Evolutionary conservation across 2,797 vertebrate species (phyloP), one percentile per base, ranked within the genome.

Genomic region (Propithecus deckenii): DNA sequence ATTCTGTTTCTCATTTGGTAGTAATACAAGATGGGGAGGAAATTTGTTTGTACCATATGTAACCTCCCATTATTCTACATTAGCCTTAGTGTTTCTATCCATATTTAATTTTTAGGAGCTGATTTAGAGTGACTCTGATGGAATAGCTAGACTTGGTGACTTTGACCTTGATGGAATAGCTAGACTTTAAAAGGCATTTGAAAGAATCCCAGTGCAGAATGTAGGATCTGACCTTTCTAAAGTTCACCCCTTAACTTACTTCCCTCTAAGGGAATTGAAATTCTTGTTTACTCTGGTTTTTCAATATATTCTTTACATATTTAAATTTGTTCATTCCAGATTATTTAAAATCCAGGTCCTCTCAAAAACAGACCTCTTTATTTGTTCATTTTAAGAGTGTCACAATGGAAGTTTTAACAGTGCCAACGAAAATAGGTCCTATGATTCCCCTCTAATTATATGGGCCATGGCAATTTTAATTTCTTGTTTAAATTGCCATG

Each of bases 1-100:
- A 99, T 99, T 97, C 97, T 99, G 98, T 99, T 99, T 98, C 99
- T 98, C 2, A 97, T 99, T 98, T 99, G 99, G 91, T 98, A 98
- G 92, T 99, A 99, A 98, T 99, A 99, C 88, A 99, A 99, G 92
- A 99, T 98, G 95, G 98, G 98, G 85, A 95, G 35, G 98, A 96
- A 94, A 88, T 76, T 84, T 97, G 81, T 79, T 86, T 97, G 83
- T 91, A 96, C 92, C 69, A 41, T 74, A 30, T 75, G 84, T 97
- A 96, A 97, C 71, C 84, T 97, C 86, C 86, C 96, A 97, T 95
- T 97, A 65, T 96, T 86, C 92, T 97, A 52, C 59, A 79, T 43
- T 57, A 96, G 65, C 32, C 93, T 96, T 93, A 57, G 86, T 41
- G 71, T 93, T 86, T 48, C 98, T 97, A 97, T 88, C 94, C 59